Evolutionary conservation across 1,140 invertebrate species (phyloP), one percentile per base, ranked within the genome.

Genomic region (Tetramorium parvispinum): DNA sequence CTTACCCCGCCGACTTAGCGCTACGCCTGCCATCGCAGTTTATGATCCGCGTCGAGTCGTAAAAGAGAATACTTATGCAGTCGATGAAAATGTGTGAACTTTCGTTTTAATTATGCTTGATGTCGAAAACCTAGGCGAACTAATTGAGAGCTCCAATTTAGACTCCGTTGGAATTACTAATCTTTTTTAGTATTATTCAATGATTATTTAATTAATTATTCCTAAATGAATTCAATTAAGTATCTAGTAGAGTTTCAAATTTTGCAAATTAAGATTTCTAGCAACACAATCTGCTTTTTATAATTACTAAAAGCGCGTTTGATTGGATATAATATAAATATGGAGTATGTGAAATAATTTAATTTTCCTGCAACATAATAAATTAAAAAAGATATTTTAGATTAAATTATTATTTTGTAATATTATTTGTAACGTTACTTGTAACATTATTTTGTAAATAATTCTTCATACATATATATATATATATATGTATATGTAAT

Each of bases 1-100:
- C 51, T 83, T 87, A 75, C 65, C 21, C 13, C 85, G 53, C n/a
- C 46, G 77, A 70, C 66, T 82, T 82, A 73, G 66, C 66, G 53
- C 53, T 37, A 59, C 37, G 51, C 24, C 37, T 27, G 65, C 51
- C 4, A 40, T 18, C n/a, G n/a, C 85, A 89, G 18, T 88, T 85
- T 57, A 88, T 51, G 63, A 83, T 24, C 13, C 11, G 3, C n/a
- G 49, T 24, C 13, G 21, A n/a, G 7, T 68, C 40, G 21, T 55
- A 46, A 27, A 27, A 46, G 51, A 11, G n/a, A 46, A 49, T 46
- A 21, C n/a, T 81, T 73, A 51, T 53, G 40, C 40, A 81, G 57
- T 43, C 32, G 24, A 63, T 27, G 78, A 88, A 70, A 77, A 75
- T 68, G n/a, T 49, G 43, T 10, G 16, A 81, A 86, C 37, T 88